These are phyloP conservation scores for Prionailurus viverrinus DNA, from an alignment of 2,113 vertebrate species.

Conservation along the genomic window DNA sequence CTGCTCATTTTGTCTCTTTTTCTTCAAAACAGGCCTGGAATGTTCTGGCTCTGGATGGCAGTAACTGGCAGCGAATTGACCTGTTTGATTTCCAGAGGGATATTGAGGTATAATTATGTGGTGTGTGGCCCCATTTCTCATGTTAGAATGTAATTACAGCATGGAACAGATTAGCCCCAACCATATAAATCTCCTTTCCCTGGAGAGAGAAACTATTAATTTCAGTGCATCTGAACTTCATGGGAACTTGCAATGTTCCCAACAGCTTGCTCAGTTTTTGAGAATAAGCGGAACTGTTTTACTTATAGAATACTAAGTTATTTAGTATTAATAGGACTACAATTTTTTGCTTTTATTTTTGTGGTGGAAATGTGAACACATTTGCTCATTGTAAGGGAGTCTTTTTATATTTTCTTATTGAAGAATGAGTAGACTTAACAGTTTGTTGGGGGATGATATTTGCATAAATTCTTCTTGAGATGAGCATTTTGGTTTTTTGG, in stretches of 20 bases:
- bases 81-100: slow-evolving; percentile 99
- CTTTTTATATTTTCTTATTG: slow-evolving; percentile 59
- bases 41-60: slow-evolving; percentile 98
- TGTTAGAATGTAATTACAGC: slow-evolving; percentile 84
- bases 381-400: slow-evolving; percentile 47
- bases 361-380: background rate
- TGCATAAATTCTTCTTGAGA: slow-evolving; percentile 43
- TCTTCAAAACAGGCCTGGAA: slow-evolving; percentile 94
- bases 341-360: slow-evolving; percentile 31
- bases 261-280: slow-evolving; percentile 79
- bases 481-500: slow-evolving; percentile 14
- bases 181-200: slow-evolving; percentile 69
- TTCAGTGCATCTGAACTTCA: slow-evolving; percentile 72
- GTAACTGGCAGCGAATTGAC: slow-evolving; percentile 99
- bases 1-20: slow-evolving; percentile 68
- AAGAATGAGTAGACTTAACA: background rate
- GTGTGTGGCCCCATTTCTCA: slow-evolving; percentile 81
- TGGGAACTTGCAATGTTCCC: slow-evolving; percentile 50
- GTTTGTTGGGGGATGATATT: background rate
- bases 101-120: slow-evolving; percentile 94
- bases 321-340: background rate
- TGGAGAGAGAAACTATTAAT: slow-evolving; percentile 77
- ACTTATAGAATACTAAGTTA: slow-evolving; percentile 33
- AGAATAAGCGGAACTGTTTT: slow-evolving; percentile 57
- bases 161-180: slow-evolving; percentile 71